Conservation (phyloP, 2,888 invertebrate species). For the Eudasyphora cyanicolor region DNA sequence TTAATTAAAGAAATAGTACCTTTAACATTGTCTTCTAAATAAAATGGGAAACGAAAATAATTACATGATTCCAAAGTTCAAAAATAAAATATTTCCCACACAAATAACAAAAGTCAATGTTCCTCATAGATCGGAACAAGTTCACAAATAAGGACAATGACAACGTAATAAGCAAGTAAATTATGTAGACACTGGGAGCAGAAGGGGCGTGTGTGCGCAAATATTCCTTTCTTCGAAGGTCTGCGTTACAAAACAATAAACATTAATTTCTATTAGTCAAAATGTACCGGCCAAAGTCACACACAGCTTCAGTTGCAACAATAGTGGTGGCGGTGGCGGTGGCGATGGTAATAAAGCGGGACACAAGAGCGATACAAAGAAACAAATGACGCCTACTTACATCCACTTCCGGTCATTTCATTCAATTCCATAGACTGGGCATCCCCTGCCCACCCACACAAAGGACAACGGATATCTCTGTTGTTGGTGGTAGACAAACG, state of each 20-base stretch:
- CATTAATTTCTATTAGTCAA: constrained; percentile 57
- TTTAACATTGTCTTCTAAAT: background rate
- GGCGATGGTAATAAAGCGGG: background rate
- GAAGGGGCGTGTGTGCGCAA: constrained; percentile 23
- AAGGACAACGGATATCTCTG: background rate
- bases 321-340: background rate
- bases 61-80: background rate
- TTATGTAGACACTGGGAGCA: background rate
- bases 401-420: constrained; percentile 48
- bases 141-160: background rate
- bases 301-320: background rate
- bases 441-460: constrained; percentile 15
- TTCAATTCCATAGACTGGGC: constrained; percentile 61
- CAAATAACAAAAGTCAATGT: background rate
- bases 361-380: background rate
- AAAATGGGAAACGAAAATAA: background rate
- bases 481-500: background rate
- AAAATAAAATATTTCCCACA: background rate
- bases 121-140: background rate
- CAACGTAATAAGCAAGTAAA: constrained; percentile 12
- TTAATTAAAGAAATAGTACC: background rate
- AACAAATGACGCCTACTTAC: constrained; percentile 49
- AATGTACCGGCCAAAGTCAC: background rate
- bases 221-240: constrained; percentile 17
- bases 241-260: constrained; percentile 46